These are phyloP conservation scores for Atlantisia rogersi DNA, from an alignment of 2,113 vertebrate genomes.

Conservation along the genomic window DNA sequence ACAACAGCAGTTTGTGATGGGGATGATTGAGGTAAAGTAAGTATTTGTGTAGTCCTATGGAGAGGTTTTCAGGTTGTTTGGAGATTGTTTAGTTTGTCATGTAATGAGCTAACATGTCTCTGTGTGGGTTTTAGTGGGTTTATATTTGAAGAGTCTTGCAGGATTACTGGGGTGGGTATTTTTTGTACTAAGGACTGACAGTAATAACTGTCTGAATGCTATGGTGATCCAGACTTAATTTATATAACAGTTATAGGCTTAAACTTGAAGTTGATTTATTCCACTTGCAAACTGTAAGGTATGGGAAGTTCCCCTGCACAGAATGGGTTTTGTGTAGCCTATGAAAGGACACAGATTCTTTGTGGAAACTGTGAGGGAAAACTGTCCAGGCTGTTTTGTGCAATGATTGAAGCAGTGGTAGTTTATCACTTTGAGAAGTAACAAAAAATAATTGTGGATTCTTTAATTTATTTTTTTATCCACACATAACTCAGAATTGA, in stretches of 20 bases:
- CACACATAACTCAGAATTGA: conserved; percentile 7
- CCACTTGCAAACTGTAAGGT: not conserved
- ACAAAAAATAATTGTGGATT: not conserved
- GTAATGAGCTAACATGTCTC: not conserved
- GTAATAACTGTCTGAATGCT: not conserved
- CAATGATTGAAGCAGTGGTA: not conserved
- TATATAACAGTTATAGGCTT: not conserved
- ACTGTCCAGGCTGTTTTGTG: not conserved
- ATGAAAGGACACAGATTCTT: not conserved
- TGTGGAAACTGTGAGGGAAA: not conserved
- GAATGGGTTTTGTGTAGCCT: not conserved
- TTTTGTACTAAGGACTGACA: not conserved
- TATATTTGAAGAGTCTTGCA: not conserved
- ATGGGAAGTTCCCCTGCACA: not conserved
- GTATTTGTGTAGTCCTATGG: not conserved
- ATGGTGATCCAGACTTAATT: not conserved
- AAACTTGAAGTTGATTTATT: not conserved
- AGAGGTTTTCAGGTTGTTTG: not conserved
- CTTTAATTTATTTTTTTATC: not conserved
- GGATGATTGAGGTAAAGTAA: not conserved
- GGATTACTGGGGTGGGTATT: not conserved
- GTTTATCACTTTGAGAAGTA: not conserved
- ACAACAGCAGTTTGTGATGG: not conserved
- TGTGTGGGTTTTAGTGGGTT: not conserved
- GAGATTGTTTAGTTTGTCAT: not conserved